A percentile compares a stretch with the other conserved stretches of the same genome.
Conservation (phyloP, 1,140 invertebrate genomes). For the Eriocheir sinensis region DNA sequence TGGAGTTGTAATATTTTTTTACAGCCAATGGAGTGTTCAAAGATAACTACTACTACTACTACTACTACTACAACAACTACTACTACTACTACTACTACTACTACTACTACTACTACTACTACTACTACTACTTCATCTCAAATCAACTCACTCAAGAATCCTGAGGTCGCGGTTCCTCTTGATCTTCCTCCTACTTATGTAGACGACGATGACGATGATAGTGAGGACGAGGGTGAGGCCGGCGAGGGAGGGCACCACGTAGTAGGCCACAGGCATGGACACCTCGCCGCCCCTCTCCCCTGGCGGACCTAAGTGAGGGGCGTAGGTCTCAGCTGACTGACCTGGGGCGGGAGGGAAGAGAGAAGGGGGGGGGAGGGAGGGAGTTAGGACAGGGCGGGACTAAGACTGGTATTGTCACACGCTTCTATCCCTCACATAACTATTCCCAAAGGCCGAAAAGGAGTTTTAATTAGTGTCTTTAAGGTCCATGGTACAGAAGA, state of each 20-base stretch:
- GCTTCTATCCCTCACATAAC: not conserved
- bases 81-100: conserved; percentile 45
- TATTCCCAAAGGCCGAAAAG: not conserved
- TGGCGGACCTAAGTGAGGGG: conserved; percentile 67
- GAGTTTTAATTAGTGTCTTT: too few relatives aligned
- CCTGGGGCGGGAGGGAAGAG: conserved; percentile 47
- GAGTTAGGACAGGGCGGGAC: not conserved
- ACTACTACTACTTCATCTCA: too few relatives aligned
- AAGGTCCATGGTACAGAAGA: too few relatives aligned
- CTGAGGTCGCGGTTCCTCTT: conserved; percentile 73
- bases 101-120: conserved; percentile 45
- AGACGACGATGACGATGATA: conserved; percentile 70
- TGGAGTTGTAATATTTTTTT: too few relatives aligned
- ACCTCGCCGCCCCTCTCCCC: conserved; percentile 67
- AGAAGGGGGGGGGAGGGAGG: not conserved
- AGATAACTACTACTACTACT: not conserved
- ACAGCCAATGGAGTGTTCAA: too few relatives aligned
- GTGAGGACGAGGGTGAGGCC: conserved; percentile 75
- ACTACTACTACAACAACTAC: not conserved
- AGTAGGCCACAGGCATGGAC: conserved; percentile 69
- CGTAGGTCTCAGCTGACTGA: conserved; percentile 73
- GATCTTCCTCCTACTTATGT: conserved; percentile 69
- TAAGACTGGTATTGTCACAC: not conserved
- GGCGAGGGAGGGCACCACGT: conserved; percentile 67
- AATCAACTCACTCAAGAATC: conserved; percentile 66